phyloP scores from a whole-genome alignment of 2,797 vertebrate genomes.

The Catostomus latipinnis region DNA sequence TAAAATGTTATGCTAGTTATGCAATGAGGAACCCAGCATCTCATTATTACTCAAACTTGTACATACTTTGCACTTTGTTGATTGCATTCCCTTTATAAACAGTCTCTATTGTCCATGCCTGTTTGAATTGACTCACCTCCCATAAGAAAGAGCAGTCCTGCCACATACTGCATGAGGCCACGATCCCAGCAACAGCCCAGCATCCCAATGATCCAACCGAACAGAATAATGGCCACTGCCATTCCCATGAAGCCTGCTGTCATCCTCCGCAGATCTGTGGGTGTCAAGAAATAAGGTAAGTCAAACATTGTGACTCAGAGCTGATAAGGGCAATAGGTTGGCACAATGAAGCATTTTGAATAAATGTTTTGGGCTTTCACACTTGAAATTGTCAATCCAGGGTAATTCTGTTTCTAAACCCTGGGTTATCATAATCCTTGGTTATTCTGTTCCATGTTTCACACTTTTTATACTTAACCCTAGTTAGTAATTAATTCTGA shows the following conservation, averaged over 20 bases:
- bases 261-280: constrained; percentile 93
- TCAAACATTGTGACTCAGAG: constrained; percentile 38
- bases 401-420: too few relatives aligned
- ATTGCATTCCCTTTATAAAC: not conserved
- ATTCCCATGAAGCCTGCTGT: constrained; percentile 99
- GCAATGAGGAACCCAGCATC: too few relatives aligned
- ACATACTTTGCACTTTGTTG: not conserved
- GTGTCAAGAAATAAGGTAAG: constrained; percentile 30
- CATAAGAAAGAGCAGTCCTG: constrained; percentile 98
- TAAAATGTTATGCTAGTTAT: not conserved
- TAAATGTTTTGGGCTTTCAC: too few relatives aligned
- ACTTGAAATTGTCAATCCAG: too few relatives aligned
- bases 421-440: too few relatives aligned
- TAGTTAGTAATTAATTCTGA: too few relatives aligned
- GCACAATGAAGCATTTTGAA: not conserved
- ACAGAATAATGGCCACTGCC: constrained; percentile 98
- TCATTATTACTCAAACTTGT: not conserved
- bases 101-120: not conserved
- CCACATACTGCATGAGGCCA: constrained; percentile 99
- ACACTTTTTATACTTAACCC: too few relatives aligned
- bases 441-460: too few relatives aligned
- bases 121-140: constrained; percentile 84
- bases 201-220: constrained; percentile 95
- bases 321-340: not conserved
- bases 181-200: constrained; percentile 98